A percentile compares a stretch with the other conserved stretches of the same genome.
phyloP scores from a whole-genome alignment of 2,113 vertebrate species.

The Glaucomys volans region DNA sequence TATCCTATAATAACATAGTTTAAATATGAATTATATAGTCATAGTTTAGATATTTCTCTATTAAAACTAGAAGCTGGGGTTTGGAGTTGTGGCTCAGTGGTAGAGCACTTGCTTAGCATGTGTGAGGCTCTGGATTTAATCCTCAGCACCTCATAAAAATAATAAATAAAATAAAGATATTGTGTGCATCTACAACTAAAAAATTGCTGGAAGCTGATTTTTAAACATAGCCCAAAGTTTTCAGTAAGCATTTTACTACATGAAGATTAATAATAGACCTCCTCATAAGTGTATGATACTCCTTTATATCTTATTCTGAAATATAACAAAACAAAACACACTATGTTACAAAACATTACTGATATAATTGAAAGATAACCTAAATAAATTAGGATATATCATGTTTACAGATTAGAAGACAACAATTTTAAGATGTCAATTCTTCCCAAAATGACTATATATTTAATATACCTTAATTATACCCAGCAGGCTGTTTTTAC shows the following conservation, averaged over 20 bases:
- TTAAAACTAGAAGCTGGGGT: not conserved
- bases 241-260: not conserved
- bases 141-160: too few relatives aligned
- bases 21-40: too few relatives aligned
- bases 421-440: conserved; percentile 12
- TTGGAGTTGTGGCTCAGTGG: too few relatives aligned
- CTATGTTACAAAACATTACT: not conserved
- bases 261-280: not conserved
- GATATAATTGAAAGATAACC: not conserved
- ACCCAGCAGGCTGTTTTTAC: not conserved
- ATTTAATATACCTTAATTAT: not conserved
- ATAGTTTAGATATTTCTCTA: not conserved
- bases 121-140: too few relatives aligned
- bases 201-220: not conserved
- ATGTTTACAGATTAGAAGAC: not conserved
- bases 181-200: too few relatives aligned
- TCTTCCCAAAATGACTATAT: not conserved
- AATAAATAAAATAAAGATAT: too few relatives aligned
- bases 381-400: not conserved
- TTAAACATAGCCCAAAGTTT: not conserved
- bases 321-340: not conserved
- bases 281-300: not conserved
- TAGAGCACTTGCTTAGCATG: too few relatives aligned
- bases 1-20: not conserved
- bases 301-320: not conserved